Percentiles rank a stretch among this genome's conserved stretches.
Evolutionary conservation across 2,797 vertebrate species (phyloP).

Genomic region (Hypotaenidia philippensis): DNA sequence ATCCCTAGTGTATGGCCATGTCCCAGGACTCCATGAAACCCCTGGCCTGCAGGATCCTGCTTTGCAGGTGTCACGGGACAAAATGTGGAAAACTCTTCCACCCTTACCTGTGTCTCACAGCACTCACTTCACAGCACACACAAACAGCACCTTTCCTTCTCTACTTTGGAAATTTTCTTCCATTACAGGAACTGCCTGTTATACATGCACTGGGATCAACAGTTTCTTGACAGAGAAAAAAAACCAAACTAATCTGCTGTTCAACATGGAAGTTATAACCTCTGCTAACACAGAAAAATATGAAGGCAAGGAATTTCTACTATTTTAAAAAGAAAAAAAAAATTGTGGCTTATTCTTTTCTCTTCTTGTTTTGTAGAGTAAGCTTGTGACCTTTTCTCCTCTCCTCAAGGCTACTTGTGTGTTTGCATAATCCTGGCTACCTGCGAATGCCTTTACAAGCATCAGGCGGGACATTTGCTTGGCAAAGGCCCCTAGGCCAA

Average conservation of each 20-base stretch:
- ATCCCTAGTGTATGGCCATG: rapidly evolving
- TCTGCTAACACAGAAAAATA: not conserved
- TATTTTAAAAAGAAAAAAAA: not conserved
- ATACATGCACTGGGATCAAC: not conserved
- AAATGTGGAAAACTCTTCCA: not conserved
- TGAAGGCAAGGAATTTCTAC: not conserved
- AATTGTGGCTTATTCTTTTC: too few relatives aligned
- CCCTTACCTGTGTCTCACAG: not conserved
- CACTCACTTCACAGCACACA: not conserved
- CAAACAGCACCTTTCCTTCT: not conserved
- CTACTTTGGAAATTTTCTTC: not conserved
- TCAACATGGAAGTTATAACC: not conserved
- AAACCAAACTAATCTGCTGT: constrained; percentile 29
- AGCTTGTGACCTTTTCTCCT: constrained; percentile 64
- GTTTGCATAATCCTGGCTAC: constrained; percentile 58
- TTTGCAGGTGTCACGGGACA: not conserved
- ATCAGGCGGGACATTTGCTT: constrained; percentile 22
- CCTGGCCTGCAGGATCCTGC: not conserved
- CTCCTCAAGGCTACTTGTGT: constrained; percentile 69
- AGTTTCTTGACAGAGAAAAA: constrained; percentile 3
- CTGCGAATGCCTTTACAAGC: constrained; percentile 38
- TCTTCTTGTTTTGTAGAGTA: not conserved
- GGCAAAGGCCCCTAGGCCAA: constrained; percentile 41
- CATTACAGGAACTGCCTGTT: constrained; percentile 16
- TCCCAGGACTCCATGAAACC: not conserved